Base-by-base conservation (phyloP, 2,797 vertebrate genomes). In the Psittacula echo region DNA sequence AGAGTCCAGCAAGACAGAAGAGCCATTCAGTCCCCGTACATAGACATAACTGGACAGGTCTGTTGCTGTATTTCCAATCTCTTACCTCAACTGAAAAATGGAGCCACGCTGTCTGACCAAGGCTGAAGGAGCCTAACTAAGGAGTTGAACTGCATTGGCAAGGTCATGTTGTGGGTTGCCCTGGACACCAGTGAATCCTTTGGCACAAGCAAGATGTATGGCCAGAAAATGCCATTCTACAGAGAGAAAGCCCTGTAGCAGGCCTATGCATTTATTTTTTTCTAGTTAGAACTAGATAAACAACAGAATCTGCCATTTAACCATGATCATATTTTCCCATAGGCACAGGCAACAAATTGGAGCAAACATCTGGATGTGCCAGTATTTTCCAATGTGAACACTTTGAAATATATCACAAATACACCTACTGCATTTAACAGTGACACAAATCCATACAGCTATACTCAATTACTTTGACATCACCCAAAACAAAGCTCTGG, bases 171-270 rank as follows among this genome's bases (percentile, higher is more conserved):
- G 8, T 17, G 23, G 17, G 47, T 10, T 66, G 15, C 34, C 15
- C 64, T 39, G 12, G 27, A 29, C 23, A 60, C 10, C 23, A 66
- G 42, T 66, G 30, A 56, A 76, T 51, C 17, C 21, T 9, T 58
- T 5, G 0, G 23, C 30, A 45, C 0, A 0, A 89, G 32, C 29
- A 61, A 89, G 18, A 8, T 58, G 29, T 44, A 41, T 1, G 4
- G 53, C 10, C 34, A 67, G 41, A 82, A 93, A 77, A 65, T 5
- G 71, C 3, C 8, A 37, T 21, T 75, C 8, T 7, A 61, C 3
- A 16, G 26, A 5, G 9, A 53, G 23, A 82, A 92, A 67, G 16
- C 6, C 22, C 23, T 13, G 1, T 18, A 37, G 30, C 9, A 84
- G 17, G 19, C 6, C n/a, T 37, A 42, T 0, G 1, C 16, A 1